Evolutionary conservation across 1,140 invertebrate species (phyloP), one percentile per base, ranked within the genome.

Genomic region (Melipona quadrifasciata): DNA sequence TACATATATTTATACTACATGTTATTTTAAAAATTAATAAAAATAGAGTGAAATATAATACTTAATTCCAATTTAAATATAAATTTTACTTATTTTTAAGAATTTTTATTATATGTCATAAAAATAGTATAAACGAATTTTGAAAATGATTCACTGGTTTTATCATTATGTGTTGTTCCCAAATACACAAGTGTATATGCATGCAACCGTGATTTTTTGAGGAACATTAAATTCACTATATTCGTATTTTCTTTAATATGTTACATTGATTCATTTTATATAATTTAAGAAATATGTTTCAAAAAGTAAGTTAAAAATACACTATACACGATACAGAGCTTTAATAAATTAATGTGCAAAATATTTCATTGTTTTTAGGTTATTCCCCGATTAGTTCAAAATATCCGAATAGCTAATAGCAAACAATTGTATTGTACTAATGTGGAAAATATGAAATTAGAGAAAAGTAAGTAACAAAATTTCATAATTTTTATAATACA

Each of bases 391-490:
- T 0, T 39, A 0, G 0, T 83, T 1, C 17, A 2, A 19, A 77
- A 21, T 58, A n/a, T 77, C 14, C 12, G 1, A 3, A 11, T 10
- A 19, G 8, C 81, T 47, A 31, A n/a, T 16, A 64, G 4, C 11
- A 27, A 24, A 27, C 57, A 64, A 55, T 58, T 68, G 34, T 65
- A n/a, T 47, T 17, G 17, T 1, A 6, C 0, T 31, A 0, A 19
- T 57, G 39, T 12, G 21, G 67, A 74, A 24, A 76, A 61, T 65
- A 1, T 24, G 31, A 91, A 34, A 53, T 12, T 93, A 27, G 92
- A 93, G 86, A 93, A 90, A 65, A 90, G 92, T 93, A 84, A 90
- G 85, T 87, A 27, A 75, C 2, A 65, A 58, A 12, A 79, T 10
- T 21, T 31, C 27, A 57, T 64, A 1, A 47, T 74, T 27, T 57